These are phyloP conservation scores for Oscarella lobularis DNA, from an alignment of 37 sponge, comb jelly and placozoan genomes.

Conservation along the genomic window DNA sequence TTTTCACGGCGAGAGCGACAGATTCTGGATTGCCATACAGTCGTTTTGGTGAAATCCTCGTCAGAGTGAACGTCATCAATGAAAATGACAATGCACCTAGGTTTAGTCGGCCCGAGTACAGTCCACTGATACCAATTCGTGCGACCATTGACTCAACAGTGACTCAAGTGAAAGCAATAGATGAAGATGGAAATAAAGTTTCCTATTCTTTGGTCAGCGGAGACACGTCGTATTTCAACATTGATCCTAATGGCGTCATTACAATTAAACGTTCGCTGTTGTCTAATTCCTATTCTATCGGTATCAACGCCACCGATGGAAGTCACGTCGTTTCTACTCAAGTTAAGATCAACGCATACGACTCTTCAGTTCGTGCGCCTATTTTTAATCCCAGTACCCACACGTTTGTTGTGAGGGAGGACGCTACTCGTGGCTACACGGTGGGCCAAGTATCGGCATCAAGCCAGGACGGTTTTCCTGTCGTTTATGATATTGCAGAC, in stretches of 20 bases:
- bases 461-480: background rate
- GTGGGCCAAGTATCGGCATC: background rate
- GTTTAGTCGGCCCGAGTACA: background rate
- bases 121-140: background rate
- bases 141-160: background rate
- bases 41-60: background rate
- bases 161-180: background rate
- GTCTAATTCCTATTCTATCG: too few relatives aligned
- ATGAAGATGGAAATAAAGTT: background rate
- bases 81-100: background rate
- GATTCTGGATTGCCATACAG: background rate
- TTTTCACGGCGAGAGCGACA: background rate
- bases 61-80: background rate
- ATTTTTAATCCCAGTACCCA: background rate
- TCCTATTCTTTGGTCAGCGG: background rate
- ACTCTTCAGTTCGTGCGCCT: background rate
- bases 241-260: background rate
- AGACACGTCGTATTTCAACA: background rate
- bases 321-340: background rate
- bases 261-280: too few relatives aligned
- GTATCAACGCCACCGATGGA: background rate
- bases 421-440: background rate
- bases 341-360: background rate
- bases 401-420: background rate
- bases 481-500: background rate